Conservation (phyloP, 2,888 invertebrate genomes). For the Thysanoteuthis rhombus region DNA sequence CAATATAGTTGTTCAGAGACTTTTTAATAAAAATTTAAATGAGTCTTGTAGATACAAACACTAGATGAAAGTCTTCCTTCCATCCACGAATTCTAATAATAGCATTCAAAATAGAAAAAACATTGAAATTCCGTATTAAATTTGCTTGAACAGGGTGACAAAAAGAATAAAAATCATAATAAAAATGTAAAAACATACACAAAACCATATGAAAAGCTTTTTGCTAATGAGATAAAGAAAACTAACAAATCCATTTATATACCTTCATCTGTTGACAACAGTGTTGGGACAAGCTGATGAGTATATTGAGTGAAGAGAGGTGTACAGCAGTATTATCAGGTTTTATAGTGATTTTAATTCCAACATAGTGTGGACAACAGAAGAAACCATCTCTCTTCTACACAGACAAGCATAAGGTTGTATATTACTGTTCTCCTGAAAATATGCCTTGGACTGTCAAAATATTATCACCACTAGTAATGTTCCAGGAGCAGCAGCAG, state of each 20-base stretch:
- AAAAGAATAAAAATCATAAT: not conserved
- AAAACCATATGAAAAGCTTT: not conserved
- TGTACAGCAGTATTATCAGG: not conserved
- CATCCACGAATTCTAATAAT: not conserved
- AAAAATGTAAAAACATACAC: not conserved
- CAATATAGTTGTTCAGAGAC: too few relatives aligned
- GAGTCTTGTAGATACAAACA: not conserved
- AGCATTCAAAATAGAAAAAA: not conserved
- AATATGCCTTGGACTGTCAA: not conserved
- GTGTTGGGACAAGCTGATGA: not conserved
- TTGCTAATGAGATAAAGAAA: not conserved
- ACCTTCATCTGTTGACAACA: not conserved
- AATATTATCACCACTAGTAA: not conserved
- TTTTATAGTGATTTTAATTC: not conserved
- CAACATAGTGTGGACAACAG: not conserved
- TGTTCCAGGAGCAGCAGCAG: not conserved
- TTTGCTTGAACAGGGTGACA: not conserved
- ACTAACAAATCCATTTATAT: not conserved
- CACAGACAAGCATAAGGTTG: not conserved
- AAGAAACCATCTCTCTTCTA: not conserved
- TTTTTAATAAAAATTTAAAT: too few relatives aligned
- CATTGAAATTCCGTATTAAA: not conserved
- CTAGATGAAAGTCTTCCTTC: not conserved
- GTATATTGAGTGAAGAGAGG: not conserved
- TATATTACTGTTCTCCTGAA: not conserved